A percentile compares a stretch with the other conserved stretches of the same genome.
Conservation (phyloP, 2,113 vertebrate genomes). For the Myotis lucifugus region DNA sequence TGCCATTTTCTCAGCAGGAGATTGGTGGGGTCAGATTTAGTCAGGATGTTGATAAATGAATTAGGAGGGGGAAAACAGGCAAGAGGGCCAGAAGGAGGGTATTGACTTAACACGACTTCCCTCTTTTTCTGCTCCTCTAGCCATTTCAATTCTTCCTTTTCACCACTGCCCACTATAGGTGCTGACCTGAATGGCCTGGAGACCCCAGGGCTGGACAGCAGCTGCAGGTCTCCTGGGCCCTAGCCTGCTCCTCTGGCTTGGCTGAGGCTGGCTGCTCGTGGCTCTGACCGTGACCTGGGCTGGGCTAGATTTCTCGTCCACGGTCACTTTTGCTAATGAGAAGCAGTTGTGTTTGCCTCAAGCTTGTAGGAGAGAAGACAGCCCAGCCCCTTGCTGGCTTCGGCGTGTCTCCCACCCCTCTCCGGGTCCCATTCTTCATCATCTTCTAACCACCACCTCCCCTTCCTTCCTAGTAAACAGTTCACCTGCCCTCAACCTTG, state of each 20-base stretch:
- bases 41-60: conserved; percentile 27
- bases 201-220: conserved; percentile 29
- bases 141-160: conserved; percentile 2
- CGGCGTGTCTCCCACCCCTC: not conserved
- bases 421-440: not conserved
- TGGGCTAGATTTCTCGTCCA: conserved; percentile 66
- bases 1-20: conserved; percentile 16
- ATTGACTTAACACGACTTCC: not conserved
- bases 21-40: not conserved
- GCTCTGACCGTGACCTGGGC: conserved; percentile 66
- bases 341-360: conserved; percentile 73
- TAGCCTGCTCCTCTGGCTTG: conserved; percentile 49
- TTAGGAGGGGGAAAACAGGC: not conserved
- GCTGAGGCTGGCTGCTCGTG: conserved; percentile 43
- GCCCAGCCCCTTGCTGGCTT: not conserved
- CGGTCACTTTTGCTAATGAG: conserved; percentile 74
- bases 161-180: not conserved
- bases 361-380: not conserved
- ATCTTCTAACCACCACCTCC: not conserved
- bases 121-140: not conserved
- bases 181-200: not conserved
- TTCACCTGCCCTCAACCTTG: not conserved
- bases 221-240: not conserved
- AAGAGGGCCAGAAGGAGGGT: not conserved
- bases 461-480: not conserved